These are phyloP conservation scores for Galaxea fascicularis DNA, from an alignment of 92 coral and sea anemone species.

Conservation along the genomic window DNA sequence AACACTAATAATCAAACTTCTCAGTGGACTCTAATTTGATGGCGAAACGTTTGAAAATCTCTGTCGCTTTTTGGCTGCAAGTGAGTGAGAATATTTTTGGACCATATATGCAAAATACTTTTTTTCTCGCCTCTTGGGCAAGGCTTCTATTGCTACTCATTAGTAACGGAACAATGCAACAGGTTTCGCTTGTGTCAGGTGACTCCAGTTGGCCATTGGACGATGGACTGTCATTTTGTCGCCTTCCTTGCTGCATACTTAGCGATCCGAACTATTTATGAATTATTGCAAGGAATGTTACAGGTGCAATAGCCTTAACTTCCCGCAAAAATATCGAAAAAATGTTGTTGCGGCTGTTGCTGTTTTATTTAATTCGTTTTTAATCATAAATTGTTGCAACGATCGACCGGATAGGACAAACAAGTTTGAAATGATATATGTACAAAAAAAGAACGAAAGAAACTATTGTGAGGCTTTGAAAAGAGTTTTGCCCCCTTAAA, in stretches of 20 bases:
- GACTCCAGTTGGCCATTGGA: neutral
- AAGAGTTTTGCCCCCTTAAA: too few species aligned
- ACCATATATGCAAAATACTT: neutral
- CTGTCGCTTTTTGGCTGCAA: neutral
- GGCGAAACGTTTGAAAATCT: neutral
- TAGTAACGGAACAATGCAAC: neutral
- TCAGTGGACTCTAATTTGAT: neutral
- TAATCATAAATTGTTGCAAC: too few species aligned
- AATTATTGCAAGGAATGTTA: neutral
- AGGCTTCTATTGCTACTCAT: neutral
- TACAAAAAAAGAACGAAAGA: too few species aligned
- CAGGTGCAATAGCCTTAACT: too few species aligned
- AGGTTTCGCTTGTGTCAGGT: neutral
- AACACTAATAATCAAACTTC: neutral
- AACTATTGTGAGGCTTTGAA: too few species aligned
- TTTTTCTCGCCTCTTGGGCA: slow-evolving; percentile 3
- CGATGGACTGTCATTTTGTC: neutral
- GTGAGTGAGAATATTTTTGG: neutral
- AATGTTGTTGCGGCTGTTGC: too few species aligned
- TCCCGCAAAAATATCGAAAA: too few species aligned
- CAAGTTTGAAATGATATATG: too few species aligned
- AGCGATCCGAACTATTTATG: neutral
- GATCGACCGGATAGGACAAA: too few species aligned
- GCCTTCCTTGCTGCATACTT: neutral
- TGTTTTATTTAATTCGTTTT: too few species aligned